These are phyloP conservation scores for Puffinus mauretanicus DNA, from an alignment of 2,113 vertebrate species.

Conservation along the genomic window DNA sequence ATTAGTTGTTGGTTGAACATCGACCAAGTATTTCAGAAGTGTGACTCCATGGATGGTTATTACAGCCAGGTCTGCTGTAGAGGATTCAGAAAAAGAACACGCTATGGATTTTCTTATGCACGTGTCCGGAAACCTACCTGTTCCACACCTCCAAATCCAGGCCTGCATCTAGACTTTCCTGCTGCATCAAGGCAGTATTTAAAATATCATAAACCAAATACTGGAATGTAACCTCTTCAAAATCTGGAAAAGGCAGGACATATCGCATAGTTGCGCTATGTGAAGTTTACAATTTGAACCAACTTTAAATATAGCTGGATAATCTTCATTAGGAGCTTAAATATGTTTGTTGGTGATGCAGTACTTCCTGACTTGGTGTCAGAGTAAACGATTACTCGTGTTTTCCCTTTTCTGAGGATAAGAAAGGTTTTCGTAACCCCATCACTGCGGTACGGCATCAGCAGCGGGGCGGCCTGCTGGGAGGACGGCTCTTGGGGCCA, in stretches of 20 bases:
- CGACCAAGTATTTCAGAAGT: neutral
- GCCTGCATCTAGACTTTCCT: neutral
- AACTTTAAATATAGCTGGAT: neutral
- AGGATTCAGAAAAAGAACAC: neutral
- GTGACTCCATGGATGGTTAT: neutral
- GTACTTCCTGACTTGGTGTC: neutral
- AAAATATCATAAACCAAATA: neutral
- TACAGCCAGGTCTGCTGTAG: neutral
- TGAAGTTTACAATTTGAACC: neutral
- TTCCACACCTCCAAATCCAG: neutral
- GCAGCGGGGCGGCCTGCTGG: neutral
- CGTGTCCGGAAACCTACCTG: neutral
- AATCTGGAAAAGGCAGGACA: neutral
- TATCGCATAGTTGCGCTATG: accelerated
- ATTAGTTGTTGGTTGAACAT: neutral
- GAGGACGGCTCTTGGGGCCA: neutral
- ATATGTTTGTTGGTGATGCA: neutral
- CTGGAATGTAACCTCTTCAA: neutral
- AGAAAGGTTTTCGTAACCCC: neutral
- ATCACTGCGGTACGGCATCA: neutral
- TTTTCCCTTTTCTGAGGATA: neutral
- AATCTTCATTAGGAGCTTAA: neutral
- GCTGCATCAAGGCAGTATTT: neutral
- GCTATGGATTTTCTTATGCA: neutral
- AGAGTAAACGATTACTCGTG: accelerated